phyloP scores from a whole-genome alignment of 2,797 vertebrate genomes.

The Rallus crepitans region DNA sequence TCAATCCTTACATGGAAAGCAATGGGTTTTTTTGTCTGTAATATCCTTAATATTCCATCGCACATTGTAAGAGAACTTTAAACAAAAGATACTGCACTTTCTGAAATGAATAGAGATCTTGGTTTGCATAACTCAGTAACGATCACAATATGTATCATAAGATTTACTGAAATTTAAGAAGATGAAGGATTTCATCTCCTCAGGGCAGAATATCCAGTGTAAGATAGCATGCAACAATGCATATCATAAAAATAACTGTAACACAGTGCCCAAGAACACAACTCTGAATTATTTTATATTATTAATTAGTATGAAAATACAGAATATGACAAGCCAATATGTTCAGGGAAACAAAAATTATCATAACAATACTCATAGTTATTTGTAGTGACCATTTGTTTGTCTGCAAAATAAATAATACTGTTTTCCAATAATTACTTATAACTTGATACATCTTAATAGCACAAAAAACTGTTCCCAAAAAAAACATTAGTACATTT shows the following conservation, averaged over 20 bases:
- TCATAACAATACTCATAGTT: neutral
- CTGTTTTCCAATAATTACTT: neutral
- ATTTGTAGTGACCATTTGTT: constrained; percentile 33
- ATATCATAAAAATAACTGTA: constrained; percentile 29
- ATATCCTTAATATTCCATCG: neutral
- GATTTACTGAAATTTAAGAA: constrained; percentile 8
- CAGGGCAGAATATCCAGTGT: neutral
- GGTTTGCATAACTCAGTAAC: neutral
- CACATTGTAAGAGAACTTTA: neutral
- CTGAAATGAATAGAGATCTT: neutral
- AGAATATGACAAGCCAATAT: constrained; percentile 2
- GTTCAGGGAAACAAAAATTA: constrained; percentile 13
- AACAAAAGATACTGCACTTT: constrained; percentile 22
- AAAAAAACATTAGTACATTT: neutral
- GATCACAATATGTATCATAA: neutral
- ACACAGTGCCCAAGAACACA: constrained; percentile 10
- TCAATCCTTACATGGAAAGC: constrained; percentile 31
- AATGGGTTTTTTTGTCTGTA: neutral
- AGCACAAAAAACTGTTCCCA: neutral
- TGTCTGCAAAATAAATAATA: neutral
- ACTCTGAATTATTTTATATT: neutral
- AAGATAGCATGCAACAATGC: constrained; percentile 40
- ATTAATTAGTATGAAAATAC: constrained; percentile 47
- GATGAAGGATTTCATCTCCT: neutral
- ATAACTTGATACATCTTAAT: neutral